phyloP scores from a whole-genome alignment of 2,888 invertebrate species.

The Lasioglossum zephyrum region DNA sequence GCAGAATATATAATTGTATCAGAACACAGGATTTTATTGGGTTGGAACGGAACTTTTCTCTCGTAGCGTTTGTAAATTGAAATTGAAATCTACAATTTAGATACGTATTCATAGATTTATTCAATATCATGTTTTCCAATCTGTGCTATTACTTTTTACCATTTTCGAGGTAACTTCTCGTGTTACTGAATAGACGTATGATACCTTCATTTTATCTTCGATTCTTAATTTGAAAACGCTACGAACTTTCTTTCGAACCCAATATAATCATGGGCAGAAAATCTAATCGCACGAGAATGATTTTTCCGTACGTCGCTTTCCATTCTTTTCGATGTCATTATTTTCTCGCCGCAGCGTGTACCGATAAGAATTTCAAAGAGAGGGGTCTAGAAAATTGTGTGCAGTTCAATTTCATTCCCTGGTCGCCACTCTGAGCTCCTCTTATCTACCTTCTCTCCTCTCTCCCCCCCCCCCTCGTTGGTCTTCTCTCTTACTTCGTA shows the following conservation, averaged over 20 bases:
- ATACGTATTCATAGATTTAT: too few relatives aligned
- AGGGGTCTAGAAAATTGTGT: conserved; percentile 2
- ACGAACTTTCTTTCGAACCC: too few relatives aligned
- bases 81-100: too few relatives aligned
- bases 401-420: conserved; percentile 20
- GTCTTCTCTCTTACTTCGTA: not conserved
- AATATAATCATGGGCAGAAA: not conserved
- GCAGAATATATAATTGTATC: not conserved
- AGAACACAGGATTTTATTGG: not conserved
- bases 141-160: too few relatives aligned
- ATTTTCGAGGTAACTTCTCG: too few relatives aligned
- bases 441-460: not conserved
- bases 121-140: too few relatives aligned
- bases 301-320: not conserved
- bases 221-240: too few relatives aligned
- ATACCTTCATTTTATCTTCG: too few relatives aligned
- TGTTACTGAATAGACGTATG: too few relatives aligned
- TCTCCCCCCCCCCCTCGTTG: not conserved
- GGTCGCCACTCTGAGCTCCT: not conserved
- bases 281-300: not conserved
- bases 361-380: not conserved
- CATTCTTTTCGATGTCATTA: not conserved
- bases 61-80: too few relatives aligned
- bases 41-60: too few relatives aligned
- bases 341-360: not conserved